Conservation (phyloP, 2,888 invertebrate genomes). For the Ophonus ardosiacus region DNA sequence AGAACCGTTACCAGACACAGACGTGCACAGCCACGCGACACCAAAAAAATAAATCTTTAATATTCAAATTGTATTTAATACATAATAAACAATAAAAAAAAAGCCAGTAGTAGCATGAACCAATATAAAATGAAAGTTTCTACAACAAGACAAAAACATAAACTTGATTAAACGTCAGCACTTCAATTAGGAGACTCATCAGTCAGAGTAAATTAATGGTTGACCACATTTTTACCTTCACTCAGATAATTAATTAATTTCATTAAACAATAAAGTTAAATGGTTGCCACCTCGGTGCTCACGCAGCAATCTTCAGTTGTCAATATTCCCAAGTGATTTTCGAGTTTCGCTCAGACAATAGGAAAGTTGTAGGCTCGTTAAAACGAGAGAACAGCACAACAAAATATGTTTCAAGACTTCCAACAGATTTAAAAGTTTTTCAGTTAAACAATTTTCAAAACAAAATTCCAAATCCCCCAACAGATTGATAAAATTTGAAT, state of each 20-base stretch:
- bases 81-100: no score
- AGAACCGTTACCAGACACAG: no score
- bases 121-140: no score
- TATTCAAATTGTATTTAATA: no score
- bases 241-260: conserved; percentile 34
- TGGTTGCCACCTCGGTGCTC: no score
- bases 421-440: conserved; percentile 49
- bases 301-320: conserved; percentile 16
- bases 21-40: no score
- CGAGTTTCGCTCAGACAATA: background rate
- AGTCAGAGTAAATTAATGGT: background rate
- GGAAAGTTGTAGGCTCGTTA: conserved; percentile 11
- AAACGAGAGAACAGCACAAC: conserved; percentile 28
- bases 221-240: background rate
- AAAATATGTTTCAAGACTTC: conserved; percentile 48
- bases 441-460: conserved; percentile 55
- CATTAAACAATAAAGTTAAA: conserved; percentile 29
- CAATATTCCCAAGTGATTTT: conserved; percentile 29
- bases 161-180: background rate
- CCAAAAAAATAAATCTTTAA: no score
- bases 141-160: background rate
- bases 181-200: background rate
- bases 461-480: conserved; percentile 32
- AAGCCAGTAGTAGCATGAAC: no score
- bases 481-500: conserved; percentile 58